Evolutionary conservation across 2,113 vertebrate species (phyloP), one percentile per base, ranked within the genome.

Genomic region (Reinhardtius hippoglossoides): DNA sequence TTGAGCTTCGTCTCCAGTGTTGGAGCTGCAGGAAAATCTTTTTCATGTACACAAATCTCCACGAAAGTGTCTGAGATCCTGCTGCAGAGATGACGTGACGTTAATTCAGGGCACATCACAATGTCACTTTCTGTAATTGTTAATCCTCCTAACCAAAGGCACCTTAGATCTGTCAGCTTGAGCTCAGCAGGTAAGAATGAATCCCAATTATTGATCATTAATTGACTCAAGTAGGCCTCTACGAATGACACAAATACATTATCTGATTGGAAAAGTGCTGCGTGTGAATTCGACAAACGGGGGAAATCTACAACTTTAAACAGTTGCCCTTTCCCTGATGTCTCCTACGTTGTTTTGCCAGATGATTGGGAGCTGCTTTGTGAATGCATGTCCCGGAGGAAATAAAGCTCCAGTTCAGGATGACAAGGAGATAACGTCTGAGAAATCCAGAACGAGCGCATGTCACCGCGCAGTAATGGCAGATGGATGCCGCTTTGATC

Each of bases 401-500:
- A 87, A 85, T 87, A 80, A 90, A 87, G 85, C 82, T 60, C 62
- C 31, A 16, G 77, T 61, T 75, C 56, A 77, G 77, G 83, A 92
- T 84, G 77, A 92, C 87, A 89, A 75, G 62, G 44, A 81, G 89
- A 92, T 91, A 88, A 89, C 66, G 74, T 86, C 72, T 69, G 55
- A 82, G 81, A 91, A 91, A 88, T 84, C 87, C 83, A 78, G 82
- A 80, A 84, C 67, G 83, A 83, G 78, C 63, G 69, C 50, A 56
- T 86, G 76, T 86, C 90, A 86, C 90, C 88, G 54, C 84, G 70
- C 64, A 48, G 89, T 86, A 87, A 88, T 77, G 87, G 84, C 89
- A 81, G 81, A 88, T 86, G 84, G 82, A 90, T 82, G 76, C 70
- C 54, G 9, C 74, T 90, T 91, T 91, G 87, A 93, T 91, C 87